Evolutionary conservation across 2,113 vertebrate genomes (phyloP).

Genomic region (Pygoscelis antarcticus): DNA sequence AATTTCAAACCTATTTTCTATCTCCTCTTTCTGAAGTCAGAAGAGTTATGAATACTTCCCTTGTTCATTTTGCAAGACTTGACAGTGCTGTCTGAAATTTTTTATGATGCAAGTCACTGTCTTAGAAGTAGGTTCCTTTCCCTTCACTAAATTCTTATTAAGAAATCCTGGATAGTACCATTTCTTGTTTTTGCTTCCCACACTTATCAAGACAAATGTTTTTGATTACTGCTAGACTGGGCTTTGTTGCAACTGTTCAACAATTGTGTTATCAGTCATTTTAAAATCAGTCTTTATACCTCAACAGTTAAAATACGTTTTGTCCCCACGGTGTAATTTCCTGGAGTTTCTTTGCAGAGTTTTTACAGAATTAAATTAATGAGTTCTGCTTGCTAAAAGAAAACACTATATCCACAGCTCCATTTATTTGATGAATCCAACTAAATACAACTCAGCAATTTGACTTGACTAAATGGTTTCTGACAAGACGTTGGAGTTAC

Average conservation of each 20-base stretch:
- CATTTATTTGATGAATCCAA: slow-evolving; percentile 15
- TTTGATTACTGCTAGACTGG: neutral
- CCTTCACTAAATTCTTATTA: neutral
- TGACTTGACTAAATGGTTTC: neutral
- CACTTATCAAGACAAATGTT: slow-evolving; percentile 13
- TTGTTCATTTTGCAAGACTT: neutral
- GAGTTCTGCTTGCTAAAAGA: neutral
- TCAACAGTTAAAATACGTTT: neutral
- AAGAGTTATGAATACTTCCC: neutral
- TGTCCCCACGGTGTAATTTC: neutral
- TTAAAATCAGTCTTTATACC: slow-evolving; percentile 12
- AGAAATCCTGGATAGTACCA: neutral
- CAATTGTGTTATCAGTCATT: slow-evolving; percentile 11
- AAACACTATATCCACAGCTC: neutral
- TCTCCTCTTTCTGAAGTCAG: neutral
- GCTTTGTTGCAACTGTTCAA: neutral
- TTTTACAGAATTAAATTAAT: slow-evolving; percentile 16
- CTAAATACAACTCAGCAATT: neutral
- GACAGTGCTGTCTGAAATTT: neutral
- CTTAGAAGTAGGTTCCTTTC: neutral
- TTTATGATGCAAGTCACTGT: neutral
- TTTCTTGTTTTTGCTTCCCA: neutral
- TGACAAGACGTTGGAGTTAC: neutral
- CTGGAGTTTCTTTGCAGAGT: neutral
- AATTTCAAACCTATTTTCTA: neutral